phyloP scores from a whole-genome alignment of 92 coral and sea anemone species.

The Bergia sp. region DNA sequence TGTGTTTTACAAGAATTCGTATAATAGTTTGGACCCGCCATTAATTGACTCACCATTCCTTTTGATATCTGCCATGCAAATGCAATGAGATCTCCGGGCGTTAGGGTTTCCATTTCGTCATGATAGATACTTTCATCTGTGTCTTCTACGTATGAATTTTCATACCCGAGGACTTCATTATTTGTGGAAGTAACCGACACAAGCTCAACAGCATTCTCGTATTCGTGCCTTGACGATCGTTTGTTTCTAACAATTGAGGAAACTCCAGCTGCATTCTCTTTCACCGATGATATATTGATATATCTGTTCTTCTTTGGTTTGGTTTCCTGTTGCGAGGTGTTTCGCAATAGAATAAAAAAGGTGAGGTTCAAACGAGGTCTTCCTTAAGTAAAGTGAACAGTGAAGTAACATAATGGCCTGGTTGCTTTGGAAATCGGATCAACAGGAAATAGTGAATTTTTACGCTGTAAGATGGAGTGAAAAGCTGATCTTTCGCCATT shows the following conservation, averaged over 20 bases:
- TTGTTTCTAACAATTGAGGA: background rate
- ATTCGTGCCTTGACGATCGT: background rate
- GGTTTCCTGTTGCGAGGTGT: background rate
- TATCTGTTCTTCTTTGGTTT: constrained; percentile 16
- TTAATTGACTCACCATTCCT: constrained; percentile 71
- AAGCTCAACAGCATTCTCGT: constrained; percentile 35
- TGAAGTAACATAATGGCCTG: too few species aligned
- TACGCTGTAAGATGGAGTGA: too few species aligned
- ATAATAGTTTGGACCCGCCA: background rate
- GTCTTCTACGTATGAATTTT: background rate
- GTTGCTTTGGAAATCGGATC: background rate
- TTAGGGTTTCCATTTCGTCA: constrained; percentile 51
- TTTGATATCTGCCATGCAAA: constrained; percentile 88
- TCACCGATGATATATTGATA: constrained; percentile 11
- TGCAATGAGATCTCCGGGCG: constrained; percentile 84
- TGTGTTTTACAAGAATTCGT: background rate
- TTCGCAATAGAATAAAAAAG: background rate
- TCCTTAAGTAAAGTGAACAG: too few species aligned
- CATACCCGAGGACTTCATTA: background rate
- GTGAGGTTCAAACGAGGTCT: too few species aligned
- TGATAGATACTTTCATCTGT: constrained; percentile 1
- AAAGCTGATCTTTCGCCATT: too few species aligned
- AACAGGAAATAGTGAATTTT: too few species aligned
- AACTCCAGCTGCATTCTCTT: background rate
- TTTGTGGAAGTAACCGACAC: background rate